These are phyloP conservation scores for Diarsia mendica DNA, from an alignment of 2,888 invertebrate genomes.

Conservation along the genomic window DNA sequence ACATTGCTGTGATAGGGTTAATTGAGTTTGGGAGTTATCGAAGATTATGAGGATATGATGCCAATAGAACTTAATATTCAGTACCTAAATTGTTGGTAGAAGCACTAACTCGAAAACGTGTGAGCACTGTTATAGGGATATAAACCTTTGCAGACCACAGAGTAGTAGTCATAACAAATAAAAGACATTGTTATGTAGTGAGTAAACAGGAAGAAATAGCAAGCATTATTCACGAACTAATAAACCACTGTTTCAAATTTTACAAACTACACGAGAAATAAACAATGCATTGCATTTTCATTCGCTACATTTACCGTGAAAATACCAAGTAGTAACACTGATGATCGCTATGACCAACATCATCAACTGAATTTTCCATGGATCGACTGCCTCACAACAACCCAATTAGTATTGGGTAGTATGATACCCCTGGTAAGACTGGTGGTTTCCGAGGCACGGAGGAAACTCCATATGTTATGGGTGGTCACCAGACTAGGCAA, in stretches of 20 bases:
- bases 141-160: neutral
- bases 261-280: slow-evolving; percentile 27
- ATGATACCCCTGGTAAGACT: too few relatives aligned
- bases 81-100: neutral
- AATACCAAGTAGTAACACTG: slow-evolving; percentile 36
- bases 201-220: slow-evolving; percentile 48
- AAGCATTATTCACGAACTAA: slow-evolving; percentile 38
- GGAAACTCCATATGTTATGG: too few relatives aligned
- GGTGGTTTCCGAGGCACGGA: too few relatives aligned
- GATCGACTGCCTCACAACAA: too few relatives aligned
- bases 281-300: slow-evolving; percentile 32
- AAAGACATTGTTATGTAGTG: slow-evolving; percentile 15
- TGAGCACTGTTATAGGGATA: neutral
- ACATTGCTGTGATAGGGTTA: slow-evolving; percentile 35
- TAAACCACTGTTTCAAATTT: slow-evolving; percentile 22
- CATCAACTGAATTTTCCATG: too few relatives aligned
- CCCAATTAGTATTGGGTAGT: too few relatives aligned
- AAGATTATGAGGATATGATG: neutral
- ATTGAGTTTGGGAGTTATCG: slow-evolving; percentile 1
- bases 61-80: neutral
- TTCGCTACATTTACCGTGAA: slow-evolving; percentile 19
- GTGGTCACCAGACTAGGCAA: too few relatives aligned
- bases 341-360: slow-evolving; percentile 22
- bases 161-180: slow-evolving; percentile 15
- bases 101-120: neutral